These are phyloP conservation scores for Lithobates pipiens DNA, from an alignment of 2,797 vertebrate genomes.

Conservation along the genomic window DNA sequence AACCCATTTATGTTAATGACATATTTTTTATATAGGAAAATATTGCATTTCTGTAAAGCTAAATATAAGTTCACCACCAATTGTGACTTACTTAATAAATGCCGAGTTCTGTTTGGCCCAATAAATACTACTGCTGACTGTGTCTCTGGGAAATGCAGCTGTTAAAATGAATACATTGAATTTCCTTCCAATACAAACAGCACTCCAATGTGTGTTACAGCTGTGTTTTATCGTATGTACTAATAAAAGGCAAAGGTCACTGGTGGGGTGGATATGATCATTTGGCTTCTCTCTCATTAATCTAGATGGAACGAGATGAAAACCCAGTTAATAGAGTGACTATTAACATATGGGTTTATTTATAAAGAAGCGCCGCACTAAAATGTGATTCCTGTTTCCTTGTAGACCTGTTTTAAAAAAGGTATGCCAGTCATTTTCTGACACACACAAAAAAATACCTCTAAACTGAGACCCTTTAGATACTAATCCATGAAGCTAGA, in stretches of 20 bases:
- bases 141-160: constrained; percentile 19
- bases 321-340: no score
- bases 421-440: no score
- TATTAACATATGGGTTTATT: no score
- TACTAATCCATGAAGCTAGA: no score
- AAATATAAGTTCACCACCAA: neutral
- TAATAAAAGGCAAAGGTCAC: neutral
- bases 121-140: constrained; percentile 26
- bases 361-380: no score
- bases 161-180: constrained; percentile 9
- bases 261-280: constrained; percentile 13
- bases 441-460: no score
- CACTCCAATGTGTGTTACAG: constrained; percentile 21
- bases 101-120: neutral
- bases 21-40: no score
- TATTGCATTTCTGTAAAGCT: no score
- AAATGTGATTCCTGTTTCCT: no score
- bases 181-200: constrained; percentile 22
- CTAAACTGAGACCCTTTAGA: no score
- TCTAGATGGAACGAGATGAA: neutral
- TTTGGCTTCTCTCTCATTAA: neutral
- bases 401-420: no score
- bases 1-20: no score
- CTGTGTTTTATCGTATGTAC: constrained; percentile 22
- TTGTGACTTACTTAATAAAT: neutral